Percentiles rank a stretch among this genome's conserved stretches.
phyloP scores from a whole-genome alignment of 2,113 vertebrate genomes.

The Ia io region DNA sequence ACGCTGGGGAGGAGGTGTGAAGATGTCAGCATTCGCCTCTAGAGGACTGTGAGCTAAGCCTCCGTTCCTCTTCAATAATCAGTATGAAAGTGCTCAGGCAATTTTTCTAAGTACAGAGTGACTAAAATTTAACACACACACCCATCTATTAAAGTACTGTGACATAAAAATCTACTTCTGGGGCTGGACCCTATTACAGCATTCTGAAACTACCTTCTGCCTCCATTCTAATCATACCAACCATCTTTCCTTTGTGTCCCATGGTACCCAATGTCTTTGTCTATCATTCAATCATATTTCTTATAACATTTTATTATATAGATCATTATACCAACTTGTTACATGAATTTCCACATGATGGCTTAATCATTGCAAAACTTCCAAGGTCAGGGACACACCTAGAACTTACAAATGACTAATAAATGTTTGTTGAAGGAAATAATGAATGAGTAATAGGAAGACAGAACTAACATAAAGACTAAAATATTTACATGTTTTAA shows the following conservation, averaged over 20 bases:
- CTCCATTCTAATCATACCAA: not conserved
- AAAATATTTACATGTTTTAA: not conserved
- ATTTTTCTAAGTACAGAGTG: not conserved
- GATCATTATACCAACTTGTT: not conserved
- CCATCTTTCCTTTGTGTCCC: not conserved
- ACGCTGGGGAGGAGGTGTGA: not conserved
- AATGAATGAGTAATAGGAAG: not conserved
- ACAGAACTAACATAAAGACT: not conserved
- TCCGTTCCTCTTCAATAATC: not conserved
- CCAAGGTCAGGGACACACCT: not conserved
- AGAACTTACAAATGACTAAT: not conserved
- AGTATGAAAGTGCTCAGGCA: not conserved
- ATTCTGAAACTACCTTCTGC: not conserved
- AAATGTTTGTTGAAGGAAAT: not conserved
- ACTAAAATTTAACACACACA: not conserved
- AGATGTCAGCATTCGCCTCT: not conserved
- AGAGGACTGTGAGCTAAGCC: not conserved
- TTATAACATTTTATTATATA: not conserved
- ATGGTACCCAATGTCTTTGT: not conserved
- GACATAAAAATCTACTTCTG: not conserved
- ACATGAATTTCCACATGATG: not conserved
- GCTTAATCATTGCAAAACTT: not conserved
- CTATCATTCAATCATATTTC: not conserved
- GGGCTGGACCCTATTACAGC: not conserved
- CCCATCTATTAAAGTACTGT: not conserved